A percentile compares a stretch with the other conserved stretches of the same genome.
Conservation (phyloP, 2,797 vertebrate genomes). For the Acanthornis magna region DNA sequence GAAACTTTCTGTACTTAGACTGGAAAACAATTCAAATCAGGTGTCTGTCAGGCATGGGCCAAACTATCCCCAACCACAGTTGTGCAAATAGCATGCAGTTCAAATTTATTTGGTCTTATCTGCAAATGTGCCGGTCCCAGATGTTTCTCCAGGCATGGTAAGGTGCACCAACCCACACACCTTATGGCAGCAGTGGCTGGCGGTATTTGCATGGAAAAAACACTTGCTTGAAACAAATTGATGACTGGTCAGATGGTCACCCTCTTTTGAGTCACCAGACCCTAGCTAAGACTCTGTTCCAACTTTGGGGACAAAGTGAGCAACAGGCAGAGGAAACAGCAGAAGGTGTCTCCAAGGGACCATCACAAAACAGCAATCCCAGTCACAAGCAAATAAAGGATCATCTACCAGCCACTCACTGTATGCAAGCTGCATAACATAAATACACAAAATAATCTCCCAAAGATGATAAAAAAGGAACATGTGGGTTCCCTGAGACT, state of each 20-base stretch:
- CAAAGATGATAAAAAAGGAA: not conserved
- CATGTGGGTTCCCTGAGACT: constrained; percentile 4
- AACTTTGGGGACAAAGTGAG: not conserved
- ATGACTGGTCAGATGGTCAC: not conserved
- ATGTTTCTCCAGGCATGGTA: not conserved
- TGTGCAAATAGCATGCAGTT: not conserved
- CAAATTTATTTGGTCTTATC: not conserved
- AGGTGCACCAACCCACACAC: not conserved
- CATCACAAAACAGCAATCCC: not conserved
- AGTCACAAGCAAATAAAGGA: not conserved
- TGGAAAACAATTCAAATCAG: not conserved
- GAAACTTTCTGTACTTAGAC: not conserved
- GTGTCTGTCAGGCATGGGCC: not conserved
- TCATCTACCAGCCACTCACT: not conserved
- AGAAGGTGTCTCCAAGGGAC: not conserved
- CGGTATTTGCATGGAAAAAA: not conserved
- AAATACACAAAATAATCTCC: not conserved
- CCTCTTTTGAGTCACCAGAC: not conserved
- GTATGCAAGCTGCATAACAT: not conserved
- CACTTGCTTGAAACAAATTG: not conserved
- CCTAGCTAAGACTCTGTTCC: not conserved
- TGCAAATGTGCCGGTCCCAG: not conserved
- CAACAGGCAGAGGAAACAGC: not conserved
- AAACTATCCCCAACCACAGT: not conserved
- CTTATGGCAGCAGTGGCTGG: not conserved